These are phyloP conservation scores for Leucoraja ocellata DNA, from an alignment of 2,797 vertebrate genomes.

Conservation along the genomic window DNA sequence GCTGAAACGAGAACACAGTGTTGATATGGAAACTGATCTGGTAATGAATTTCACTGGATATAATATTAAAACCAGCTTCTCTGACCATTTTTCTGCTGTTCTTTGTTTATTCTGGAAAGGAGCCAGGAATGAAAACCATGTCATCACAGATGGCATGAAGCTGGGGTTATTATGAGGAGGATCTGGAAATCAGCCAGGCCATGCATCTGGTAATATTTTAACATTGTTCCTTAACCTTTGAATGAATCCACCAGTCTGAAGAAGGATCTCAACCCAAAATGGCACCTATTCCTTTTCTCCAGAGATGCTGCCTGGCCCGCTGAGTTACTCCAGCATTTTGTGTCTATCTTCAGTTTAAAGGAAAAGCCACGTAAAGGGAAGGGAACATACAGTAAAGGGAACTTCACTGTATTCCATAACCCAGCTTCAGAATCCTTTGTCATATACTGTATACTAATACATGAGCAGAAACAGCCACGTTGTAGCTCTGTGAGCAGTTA, in stretches of 20 bases:
- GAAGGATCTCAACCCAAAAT: too few species aligned
- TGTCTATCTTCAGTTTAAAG: neutral
- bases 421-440: neutral
- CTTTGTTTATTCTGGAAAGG: slow-evolving; percentile 2
- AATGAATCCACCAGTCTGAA: too few species aligned
- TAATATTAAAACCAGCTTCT: neutral
- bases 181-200: neutral
- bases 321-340: too few species aligned
- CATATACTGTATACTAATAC: neutral
- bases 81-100: too few species aligned
- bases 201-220: neutral
- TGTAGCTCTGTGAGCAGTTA: neutral
- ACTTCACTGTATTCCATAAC: neutral
- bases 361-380: neutral
- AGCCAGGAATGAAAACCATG: neutral
- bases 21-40: neutral
- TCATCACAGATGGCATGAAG: slow-evolving; percentile 15
- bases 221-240: neutral
- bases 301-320: too few species aligned
- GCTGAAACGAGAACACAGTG: neutral
- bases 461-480: neutral
- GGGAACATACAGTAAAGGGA: neutral
- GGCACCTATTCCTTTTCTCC: too few species aligned
- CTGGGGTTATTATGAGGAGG: neutral
- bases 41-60: neutral